Conservation (phyloP, 2,797 vertebrate genomes). For the Gallirallus australis region DNA sequence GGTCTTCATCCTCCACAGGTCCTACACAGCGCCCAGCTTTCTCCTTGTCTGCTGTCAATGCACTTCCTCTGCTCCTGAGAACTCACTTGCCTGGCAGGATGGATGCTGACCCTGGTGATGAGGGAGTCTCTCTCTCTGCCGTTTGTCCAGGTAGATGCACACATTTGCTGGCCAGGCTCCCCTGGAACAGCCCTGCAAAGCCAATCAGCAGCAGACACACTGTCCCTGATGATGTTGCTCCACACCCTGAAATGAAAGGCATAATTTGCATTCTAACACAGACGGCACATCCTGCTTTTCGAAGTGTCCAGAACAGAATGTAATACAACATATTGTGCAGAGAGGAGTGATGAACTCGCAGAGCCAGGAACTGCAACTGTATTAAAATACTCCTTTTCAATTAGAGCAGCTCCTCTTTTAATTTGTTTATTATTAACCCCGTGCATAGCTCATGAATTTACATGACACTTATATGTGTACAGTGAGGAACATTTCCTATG, state of each 20-base stretch:
- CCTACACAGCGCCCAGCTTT: rapidly evolving
- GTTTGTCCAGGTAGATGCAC: neutral
- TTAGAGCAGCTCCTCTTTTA: conserved; percentile 38
- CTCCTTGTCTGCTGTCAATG: neutral
- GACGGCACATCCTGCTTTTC: neutral
- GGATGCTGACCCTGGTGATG: neutral
- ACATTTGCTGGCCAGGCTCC: neutral
- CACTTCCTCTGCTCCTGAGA: neutral
- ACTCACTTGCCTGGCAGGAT: neutral
- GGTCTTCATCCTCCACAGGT: neutral
- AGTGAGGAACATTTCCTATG: neutral
- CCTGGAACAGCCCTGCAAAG: neutral
- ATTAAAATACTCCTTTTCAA: neutral
- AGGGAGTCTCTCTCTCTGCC: neutral
- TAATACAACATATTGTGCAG: neutral
- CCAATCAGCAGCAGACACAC: neutral
- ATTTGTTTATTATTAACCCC: conserved; percentile 64
- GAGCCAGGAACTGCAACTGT: neutral
- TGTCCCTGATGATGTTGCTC: neutral
- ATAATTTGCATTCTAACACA: neutral
- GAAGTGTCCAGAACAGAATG: neutral
- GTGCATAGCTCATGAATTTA: conserved; percentile 28
- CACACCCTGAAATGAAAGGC: neutral
- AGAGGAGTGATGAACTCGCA: neutral
- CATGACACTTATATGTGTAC: neutral